phyloP scores from a whole-genome alignment of 2,113 vertebrate genomes.

The Peromyscus leucopus region DNA sequence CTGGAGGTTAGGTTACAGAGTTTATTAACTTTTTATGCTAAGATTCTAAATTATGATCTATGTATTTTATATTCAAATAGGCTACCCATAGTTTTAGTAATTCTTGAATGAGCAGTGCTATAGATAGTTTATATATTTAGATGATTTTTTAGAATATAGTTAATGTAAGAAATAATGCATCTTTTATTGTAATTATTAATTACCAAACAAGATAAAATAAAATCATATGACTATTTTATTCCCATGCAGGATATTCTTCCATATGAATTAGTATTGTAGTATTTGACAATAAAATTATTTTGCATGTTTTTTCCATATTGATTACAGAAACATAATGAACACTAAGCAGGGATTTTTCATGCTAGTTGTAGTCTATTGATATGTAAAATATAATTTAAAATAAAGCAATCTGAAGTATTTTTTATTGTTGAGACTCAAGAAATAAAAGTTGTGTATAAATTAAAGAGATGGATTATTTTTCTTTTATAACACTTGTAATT shows the following conservation, averaged over 20 bases:
- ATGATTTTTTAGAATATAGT: background rate
- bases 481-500: background rate
- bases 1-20: background rate
- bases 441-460: background rate
- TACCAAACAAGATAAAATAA: background rate
- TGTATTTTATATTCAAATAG: background rate
- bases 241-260: background rate
- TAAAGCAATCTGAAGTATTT: conserved; percentile 20
- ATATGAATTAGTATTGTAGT: background rate
- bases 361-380: background rate
- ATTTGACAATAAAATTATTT: conserved; percentile 12
- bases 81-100: background rate
- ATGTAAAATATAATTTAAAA: background rate
- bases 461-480: conserved; percentile 30
- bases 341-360: background rate
- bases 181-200: conserved; percentile 4
- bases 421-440: background rate
- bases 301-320: background rate
- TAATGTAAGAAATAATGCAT: background rate
- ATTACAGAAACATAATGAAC: conserved; percentile 4
- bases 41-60: background rate
- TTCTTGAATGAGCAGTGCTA: background rate
- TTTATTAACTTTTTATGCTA: background rate
- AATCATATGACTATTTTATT: background rate
- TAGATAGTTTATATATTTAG: background rate